These are phyloP conservation scores for Corvus moneduloides DNA, from an alignment of 2,113 vertebrate species.

Conservation along the genomic window DNA sequence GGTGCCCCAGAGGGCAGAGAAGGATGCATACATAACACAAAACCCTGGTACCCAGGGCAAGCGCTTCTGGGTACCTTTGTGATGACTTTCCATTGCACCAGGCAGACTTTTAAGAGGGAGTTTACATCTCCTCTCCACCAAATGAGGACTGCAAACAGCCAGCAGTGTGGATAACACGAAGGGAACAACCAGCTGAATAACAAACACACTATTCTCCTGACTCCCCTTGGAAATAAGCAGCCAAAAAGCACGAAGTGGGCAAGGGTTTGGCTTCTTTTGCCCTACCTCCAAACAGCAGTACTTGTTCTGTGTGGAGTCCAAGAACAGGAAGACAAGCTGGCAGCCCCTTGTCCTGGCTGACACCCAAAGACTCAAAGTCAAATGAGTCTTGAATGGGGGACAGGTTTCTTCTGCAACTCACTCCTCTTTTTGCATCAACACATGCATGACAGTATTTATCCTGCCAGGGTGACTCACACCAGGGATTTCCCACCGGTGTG, in stretches of 20 bases:
- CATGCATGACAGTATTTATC: not conserved
- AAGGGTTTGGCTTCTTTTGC: not conserved
- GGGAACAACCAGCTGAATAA: not conserved
- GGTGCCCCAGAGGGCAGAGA: not conserved
- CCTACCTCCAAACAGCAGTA: not conserved
- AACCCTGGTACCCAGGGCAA: fast-evolving
- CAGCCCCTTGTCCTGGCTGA: not conserved
- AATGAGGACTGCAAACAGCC: not conserved
- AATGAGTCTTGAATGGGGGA: not conserved
- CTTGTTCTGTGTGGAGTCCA: not conserved
- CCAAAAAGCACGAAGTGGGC: not conserved
- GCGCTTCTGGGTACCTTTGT: not conserved
- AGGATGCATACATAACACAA: fast-evolving
- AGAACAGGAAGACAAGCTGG: not conserved
- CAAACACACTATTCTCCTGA: fast-evolving
- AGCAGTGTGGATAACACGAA: not conserved
- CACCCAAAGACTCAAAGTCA: not conserved
- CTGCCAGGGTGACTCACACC: not conserved
- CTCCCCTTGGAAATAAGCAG: not conserved
- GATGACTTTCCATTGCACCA: not conserved
- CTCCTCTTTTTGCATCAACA: not conserved
- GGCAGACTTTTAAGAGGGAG: not conserved
- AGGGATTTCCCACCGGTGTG: not conserved
- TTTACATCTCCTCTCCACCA: not conserved
- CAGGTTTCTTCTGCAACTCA: not conserved